phyloP scores from a whole-genome alignment of 2,797 vertebrate species.

The Acipenser oxyrinchus region DNA sequence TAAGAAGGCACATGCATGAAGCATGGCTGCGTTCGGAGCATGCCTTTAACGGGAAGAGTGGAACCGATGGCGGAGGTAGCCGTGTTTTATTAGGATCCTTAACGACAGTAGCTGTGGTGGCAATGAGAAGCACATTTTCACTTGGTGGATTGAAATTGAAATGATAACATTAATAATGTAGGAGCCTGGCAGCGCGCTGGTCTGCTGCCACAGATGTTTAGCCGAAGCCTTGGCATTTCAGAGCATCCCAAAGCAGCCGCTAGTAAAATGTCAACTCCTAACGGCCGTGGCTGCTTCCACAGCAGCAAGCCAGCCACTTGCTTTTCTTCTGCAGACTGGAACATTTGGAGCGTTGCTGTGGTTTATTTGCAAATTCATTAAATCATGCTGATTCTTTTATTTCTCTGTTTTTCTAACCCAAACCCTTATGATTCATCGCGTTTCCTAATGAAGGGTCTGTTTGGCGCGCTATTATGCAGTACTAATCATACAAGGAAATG shows the following conservation, averaged over 20 bases:
- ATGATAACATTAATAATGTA: not conserved
- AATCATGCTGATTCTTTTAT: too few species aligned
- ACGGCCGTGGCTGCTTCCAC: not conserved
- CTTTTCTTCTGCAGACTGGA: too few species aligned
- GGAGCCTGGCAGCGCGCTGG: not conserved
- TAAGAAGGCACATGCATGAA: slow-evolving; percentile 21
- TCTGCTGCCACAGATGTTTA: not conserved
- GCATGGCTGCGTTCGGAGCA: slow-evolving; percentile 27
- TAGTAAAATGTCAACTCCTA: not conserved
- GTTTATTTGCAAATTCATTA: too few species aligned
- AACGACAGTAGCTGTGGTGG: slow-evolving; percentile 12
- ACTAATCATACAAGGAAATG: too few species aligned
- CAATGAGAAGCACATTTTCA: slow-evolving; percentile 8
- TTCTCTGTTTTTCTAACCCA: too few species aligned
- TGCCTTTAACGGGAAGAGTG: slow-evolving; percentile 33
- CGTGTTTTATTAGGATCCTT: slow-evolving; percentile 25
- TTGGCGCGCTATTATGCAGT: too few species aligned
- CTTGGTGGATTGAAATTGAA: not conserved
- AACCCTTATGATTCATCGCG: too few species aligned
- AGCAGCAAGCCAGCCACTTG: not conserved
- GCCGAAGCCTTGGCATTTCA: not conserved
- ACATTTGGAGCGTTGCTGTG: too few species aligned
- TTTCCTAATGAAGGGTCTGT: too few species aligned
- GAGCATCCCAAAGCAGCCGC: not conserved
- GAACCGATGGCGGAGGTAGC: slow-evolving; percentile 43